These are phyloP conservation scores for Ctenomys sociabilis DNA, from an alignment of 2,113 vertebrate genomes.

Conservation along the genomic window DNA sequence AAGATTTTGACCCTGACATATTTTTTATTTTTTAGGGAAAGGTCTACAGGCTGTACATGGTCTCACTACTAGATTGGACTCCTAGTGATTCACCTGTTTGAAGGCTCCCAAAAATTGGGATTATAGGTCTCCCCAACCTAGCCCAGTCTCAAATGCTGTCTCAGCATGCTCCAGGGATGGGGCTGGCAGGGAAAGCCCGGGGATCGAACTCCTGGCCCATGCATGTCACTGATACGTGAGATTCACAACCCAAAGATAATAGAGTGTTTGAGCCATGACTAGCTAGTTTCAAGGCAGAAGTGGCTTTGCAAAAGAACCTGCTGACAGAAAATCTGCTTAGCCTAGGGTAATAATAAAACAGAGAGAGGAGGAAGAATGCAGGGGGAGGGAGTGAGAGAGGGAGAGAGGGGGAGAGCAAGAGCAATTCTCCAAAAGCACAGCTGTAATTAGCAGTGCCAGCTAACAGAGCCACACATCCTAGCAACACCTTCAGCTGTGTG, in stretches of 20 bases:
- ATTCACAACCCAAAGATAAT: neutral
- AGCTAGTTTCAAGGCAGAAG: neutral
- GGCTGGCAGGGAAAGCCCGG: too few species aligned
- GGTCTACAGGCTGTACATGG: too few species aligned
- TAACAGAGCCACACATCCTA: neutral
- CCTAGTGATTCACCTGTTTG: too few species aligned
- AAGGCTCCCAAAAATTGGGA: too few species aligned
- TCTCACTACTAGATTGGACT: too few species aligned
- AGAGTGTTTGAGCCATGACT: neutral
- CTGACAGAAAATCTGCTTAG: neutral
- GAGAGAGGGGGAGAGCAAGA: neutral
- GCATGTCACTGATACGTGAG: neutral
- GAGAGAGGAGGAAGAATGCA: rapidly evolving
- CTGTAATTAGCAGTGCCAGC: neutral
- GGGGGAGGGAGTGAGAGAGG: rapidly evolving
- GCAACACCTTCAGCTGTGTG: neutral
- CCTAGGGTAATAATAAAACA: neutral
- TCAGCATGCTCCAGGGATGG: too few species aligned
- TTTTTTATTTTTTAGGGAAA: too few species aligned
- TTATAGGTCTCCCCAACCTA: too few species aligned
- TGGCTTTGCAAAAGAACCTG: neutral
- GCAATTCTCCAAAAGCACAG: neutral
- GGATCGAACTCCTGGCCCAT: too few species aligned
- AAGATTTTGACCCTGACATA: too few species aligned
- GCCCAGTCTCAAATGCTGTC: too few species aligned